A percentile compares a stretch with the other conserved stretches of the same genome.
Evolutionary conservation across 2,113 vertebrate species (phyloP).

Genomic region (Heteronetta atricapilla): DNA sequence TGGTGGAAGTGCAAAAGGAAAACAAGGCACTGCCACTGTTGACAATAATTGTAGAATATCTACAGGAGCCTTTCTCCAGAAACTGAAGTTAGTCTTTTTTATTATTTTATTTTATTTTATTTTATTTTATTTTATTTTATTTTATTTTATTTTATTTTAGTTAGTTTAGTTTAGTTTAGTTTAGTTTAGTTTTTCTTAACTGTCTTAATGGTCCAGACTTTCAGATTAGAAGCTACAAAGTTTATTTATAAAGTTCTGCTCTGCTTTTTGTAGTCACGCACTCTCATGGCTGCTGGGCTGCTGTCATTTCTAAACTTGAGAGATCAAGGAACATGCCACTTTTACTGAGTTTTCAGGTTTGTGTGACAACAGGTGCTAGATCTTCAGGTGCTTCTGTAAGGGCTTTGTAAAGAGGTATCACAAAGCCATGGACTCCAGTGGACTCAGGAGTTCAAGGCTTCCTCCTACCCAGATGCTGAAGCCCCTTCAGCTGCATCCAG

Average conservation of each 20-base stretch:
- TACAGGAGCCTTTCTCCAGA: neutral
- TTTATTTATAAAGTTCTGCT: neutral
- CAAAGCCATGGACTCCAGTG: neutral
- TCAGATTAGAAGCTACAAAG: neutral
- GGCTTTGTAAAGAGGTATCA: neutral
- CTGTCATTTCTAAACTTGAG: neutral
- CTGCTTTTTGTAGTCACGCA: neutral
- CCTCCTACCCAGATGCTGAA: neutral
- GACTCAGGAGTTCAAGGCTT: neutral
- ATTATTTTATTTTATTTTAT: too few relatives aligned
- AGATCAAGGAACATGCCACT: neutral
- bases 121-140: too few relatives aligned
- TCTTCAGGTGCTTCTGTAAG: neutral
- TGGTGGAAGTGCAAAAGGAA: neutral
- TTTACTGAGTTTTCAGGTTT: neutral
- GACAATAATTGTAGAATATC: neutral
- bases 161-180: too few relatives aligned
- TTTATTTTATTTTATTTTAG: too few relatives aligned
- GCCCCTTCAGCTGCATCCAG: accelerated
- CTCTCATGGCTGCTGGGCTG: neutral
- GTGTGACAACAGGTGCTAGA: neutral
- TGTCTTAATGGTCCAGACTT: neutral
- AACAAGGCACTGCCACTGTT: neutral
- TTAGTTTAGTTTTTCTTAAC: too few relatives aligned
- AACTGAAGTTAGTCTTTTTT: neutral